phyloP scores from a whole-genome alignment of 1,140 invertebrate species.

The Orius insidiosus region DNA sequence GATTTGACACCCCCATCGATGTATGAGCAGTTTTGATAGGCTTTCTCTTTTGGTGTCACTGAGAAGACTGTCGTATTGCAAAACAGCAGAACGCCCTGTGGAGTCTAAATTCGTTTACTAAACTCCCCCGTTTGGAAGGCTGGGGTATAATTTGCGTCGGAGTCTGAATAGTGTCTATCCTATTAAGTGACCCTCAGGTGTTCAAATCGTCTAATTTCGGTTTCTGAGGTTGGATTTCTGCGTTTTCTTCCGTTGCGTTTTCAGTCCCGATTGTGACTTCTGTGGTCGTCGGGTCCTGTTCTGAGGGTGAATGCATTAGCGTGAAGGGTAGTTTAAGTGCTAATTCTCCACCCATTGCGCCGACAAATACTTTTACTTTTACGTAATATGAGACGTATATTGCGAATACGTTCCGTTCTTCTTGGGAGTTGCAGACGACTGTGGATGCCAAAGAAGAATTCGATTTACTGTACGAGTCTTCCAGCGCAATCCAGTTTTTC shows the following conservation, averaged over 20 bases:
- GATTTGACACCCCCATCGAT: too few species aligned
- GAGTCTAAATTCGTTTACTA: constrained; percentile 12
- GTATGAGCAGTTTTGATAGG: too few species aligned
- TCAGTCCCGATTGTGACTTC: constrained; percentile 22
- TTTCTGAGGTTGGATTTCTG: constrained; percentile 12
- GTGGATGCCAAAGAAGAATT: constrained; percentile 50
- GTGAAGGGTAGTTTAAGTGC: constrained; percentile 65
- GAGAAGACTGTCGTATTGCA: constrained; percentile 4
- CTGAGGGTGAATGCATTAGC: constrained; percentile 37
- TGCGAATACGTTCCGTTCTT: constrained; percentile 68
- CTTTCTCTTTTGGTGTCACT: constrained; percentile 2
- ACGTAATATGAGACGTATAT: constrained; percentile 82
- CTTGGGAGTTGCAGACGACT: constrained; percentile 38
- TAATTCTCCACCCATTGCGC: constrained; percentile 59
- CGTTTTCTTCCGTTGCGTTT: constrained; percentile 26
- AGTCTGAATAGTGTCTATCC: neutral
- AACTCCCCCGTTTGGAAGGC: constrained; percentile 8
- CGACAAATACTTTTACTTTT: constrained; percentile 58
- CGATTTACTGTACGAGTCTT: constrained; percentile 52
- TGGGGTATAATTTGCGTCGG: constrained; percentile 1
- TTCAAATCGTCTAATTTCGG: constrained; percentile 5
- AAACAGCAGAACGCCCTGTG: constrained; percentile 19
- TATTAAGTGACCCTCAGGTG: constrained; percentile 9
- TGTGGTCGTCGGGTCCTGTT: constrained; percentile 26
- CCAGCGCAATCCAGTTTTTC: constrained; percentile 68